phyloP scores from a whole-genome alignment of 2,797 vertebrate genomes.

The Gambelia wislizenii region DNA sequence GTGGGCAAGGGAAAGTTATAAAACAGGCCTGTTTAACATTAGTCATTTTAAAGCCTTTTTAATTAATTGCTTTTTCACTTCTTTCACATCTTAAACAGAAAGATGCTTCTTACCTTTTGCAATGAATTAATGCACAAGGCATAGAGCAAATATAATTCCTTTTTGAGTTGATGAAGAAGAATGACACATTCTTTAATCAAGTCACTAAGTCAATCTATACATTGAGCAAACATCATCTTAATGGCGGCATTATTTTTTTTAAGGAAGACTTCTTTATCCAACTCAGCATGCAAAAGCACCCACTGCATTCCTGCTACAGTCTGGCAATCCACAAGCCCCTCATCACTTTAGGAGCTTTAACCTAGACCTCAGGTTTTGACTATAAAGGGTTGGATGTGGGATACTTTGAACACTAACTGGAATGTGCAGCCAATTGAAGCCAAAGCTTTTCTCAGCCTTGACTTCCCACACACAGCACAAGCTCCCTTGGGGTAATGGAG shows the following conservation, averaged over 20 bases:
- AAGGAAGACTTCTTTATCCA: slow-evolving; percentile 10
- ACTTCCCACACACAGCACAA: not conserved
- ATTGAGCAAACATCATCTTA: slow-evolving; percentile 37
- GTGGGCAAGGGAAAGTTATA: slow-evolving; percentile 26
- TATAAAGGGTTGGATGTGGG: not conserved
- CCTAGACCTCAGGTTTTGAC: not conserved
- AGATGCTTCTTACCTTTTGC: slow-evolving; percentile 47
- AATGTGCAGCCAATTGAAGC: not conserved
- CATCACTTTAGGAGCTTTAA: not conserved
- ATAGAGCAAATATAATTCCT: slow-evolving; percentile 58
- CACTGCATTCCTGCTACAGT: not conserved
- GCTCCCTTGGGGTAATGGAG: not conserved
- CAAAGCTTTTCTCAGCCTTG: not conserved
- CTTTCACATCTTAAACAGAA: slow-evolving; percentile 48
- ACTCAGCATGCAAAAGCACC: slow-evolving; percentile 1
- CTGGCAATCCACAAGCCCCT: too few relatives aligned
- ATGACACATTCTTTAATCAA: slow-evolving; percentile 38
- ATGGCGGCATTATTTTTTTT: not conserved
- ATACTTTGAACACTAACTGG: not conserved
- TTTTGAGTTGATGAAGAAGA: slow-evolving; percentile 45
- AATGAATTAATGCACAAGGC: slow-evolving; percentile 52
- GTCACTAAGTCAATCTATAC: slow-evolving; percentile 48
- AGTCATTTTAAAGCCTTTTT: slow-evolving; percentile 28
- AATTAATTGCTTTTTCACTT: slow-evolving; percentile 19
- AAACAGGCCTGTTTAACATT: slow-evolving; percentile 50